phyloP scores from a whole-genome alignment of 2,888 invertebrate genomes.

The Aplocera efformata region DNA sequence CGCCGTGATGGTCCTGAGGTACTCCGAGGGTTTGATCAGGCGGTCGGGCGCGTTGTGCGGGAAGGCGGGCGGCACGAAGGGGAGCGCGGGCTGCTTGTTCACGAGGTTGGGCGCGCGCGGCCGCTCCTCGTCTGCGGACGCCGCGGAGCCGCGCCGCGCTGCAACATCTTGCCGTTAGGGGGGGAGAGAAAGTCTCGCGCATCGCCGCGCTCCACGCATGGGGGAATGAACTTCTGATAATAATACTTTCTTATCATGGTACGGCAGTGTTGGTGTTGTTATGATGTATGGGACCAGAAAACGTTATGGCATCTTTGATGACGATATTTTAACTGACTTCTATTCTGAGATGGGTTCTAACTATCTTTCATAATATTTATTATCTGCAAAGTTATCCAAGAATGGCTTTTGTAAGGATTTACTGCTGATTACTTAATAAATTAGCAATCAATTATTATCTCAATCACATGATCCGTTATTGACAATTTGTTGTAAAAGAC shows the following conservation, averaged over 20 bases:
- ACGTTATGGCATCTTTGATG: no score
- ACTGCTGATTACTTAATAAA: no score
- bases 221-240: slow-evolving; percentile 23
- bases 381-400: no score
- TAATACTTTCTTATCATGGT: slow-evolving; percentile 18
- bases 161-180: slow-evolving; percentile 51
- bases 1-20: slow-evolving; percentile 90
- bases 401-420: no score
- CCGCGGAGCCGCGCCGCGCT: slow-evolving; percentile 69
- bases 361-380: no score
- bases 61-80: slow-evolving; percentile 96
- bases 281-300: no score
- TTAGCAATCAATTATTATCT: no score
- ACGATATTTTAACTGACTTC: no score
- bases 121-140: slow-evolving; percentile 74
- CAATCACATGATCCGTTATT: no score
- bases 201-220: slow-evolving; percentile 48
- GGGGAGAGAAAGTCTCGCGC: slow-evolving; percentile 71
- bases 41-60: slow-evolving; percentile 89
- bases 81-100: slow-evolving; percentile 91
- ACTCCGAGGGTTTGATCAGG: slow-evolving; percentile 95
- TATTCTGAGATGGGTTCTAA: no score
- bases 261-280: not conserved
- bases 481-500: no score
- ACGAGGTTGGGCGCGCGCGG: slow-evolving; percentile 84